These are phyloP conservation scores for Hypena proboscidalis DNA, from an alignment of 2,888 invertebrate genomes.

Conservation along the genomic window DNA sequence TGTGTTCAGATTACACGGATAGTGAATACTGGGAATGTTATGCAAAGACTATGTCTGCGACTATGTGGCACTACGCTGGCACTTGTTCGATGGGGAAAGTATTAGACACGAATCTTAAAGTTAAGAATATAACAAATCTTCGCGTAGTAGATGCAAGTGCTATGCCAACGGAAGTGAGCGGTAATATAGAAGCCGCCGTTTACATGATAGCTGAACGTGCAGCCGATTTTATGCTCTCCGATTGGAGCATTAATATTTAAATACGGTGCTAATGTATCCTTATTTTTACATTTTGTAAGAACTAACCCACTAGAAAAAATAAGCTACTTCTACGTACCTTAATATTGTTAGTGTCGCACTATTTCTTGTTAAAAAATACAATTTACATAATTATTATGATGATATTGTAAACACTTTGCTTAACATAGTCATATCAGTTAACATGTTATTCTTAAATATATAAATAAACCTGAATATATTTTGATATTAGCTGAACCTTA, in stretches of 20 bases:
- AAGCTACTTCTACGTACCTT: no score
- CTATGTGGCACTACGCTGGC: constrained; percentile 44
- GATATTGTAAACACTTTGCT: no score
- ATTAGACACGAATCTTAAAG: constrained; percentile 26
- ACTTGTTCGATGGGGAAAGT: constrained; percentile 41
- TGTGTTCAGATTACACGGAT: constrained; percentile 26
- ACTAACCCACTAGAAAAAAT: no score
- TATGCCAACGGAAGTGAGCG: constrained; percentile 25
- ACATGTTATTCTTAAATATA: no score
- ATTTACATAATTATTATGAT: no score
- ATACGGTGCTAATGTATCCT: no score
- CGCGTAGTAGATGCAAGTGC: constrained; percentile 36
- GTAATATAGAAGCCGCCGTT: constrained; percentile 25
- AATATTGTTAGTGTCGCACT: no score
- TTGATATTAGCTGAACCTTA: no score
- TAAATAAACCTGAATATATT: no score
- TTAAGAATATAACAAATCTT: constrained; percentile 22
- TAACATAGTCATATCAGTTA: no score
- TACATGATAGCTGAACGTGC: constrained; percentile 32
- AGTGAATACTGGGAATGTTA: constrained; percentile 42
- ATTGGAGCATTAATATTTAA: background rate
- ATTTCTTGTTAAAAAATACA: no score
- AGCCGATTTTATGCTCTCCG: constrained; percentile 19
- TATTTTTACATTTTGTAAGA: no score
- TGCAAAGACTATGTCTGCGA: constrained; percentile 26